A percentile compares a stretch with the other conserved stretches of the same genome.
These are phyloP conservation scores for Alitta virens DNA, from an alignment of 2,888 invertebrate species.

Conservation along the genomic window DNA sequence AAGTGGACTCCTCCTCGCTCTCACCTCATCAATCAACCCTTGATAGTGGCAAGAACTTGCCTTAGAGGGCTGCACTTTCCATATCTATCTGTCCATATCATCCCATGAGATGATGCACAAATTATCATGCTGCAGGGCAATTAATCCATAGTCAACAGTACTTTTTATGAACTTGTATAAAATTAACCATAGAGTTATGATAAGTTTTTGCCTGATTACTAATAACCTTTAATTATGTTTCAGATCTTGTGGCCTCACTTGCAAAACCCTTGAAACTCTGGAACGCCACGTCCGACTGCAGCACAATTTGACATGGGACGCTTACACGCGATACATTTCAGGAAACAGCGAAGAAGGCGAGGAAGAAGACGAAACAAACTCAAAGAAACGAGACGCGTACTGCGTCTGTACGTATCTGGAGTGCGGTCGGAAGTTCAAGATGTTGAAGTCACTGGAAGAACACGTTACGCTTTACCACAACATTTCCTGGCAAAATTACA, in stretches of 20 bases:
- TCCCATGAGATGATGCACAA: too few species aligned
- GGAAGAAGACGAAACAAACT: neutral
- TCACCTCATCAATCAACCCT: too few species aligned
- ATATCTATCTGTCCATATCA: too few species aligned
- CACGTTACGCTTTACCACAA: slow-evolving; percentile 16
- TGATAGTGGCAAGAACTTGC: too few species aligned
- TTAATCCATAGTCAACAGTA: too few species aligned
- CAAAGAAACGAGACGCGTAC: slow-evolving; percentile 11
- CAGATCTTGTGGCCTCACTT: slow-evolving; percentile 9
- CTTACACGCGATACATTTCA: slow-evolving; percentile 8
- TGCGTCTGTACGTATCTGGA: slow-evolving; percentile 15
- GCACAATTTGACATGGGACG: slow-evolving; percentile 14
- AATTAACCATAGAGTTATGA: too few species aligned
- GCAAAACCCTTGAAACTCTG: slow-evolving; percentile 9
- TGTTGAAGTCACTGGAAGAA: slow-evolving; percentile 10
- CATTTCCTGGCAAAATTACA: slow-evolving; percentile 13
- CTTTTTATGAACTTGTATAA: too few species aligned
- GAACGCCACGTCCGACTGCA: slow-evolving; percentile 2
- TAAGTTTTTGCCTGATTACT: too few species aligned
- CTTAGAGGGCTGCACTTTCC: too few species aligned
- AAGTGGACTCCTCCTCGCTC: too few species aligned
- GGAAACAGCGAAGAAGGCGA: slow-evolving; percentile 7
- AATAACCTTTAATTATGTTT: too few species aligned
- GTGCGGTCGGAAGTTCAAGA: slow-evolving; percentile 14
- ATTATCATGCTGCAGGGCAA: too few species aligned